Percentiles rank a stretch among this genome's conserved stretches.
Evolutionary conservation across 1,140 invertebrate species (phyloP).

Genomic region (Uloborus diversus): DNA sequence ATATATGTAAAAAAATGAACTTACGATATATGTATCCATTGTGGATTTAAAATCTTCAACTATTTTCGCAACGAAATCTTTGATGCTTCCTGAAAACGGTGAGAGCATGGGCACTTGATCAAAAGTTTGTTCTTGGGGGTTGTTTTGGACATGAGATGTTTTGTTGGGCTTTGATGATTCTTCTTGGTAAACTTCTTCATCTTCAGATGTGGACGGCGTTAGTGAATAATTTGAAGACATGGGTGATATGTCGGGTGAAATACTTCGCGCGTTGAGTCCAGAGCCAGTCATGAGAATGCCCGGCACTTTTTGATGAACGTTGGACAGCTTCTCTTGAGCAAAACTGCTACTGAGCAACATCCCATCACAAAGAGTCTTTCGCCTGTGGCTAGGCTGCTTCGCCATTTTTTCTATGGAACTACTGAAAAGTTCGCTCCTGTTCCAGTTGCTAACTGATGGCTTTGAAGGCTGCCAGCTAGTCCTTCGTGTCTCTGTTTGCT

Average conservation of each 20-base stretch:
- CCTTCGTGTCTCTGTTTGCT: not conserved
- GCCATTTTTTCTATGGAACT: not conserved
- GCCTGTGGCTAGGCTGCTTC: not conserved
- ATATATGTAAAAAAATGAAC: too few species aligned
- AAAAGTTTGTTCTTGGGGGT: not conserved
- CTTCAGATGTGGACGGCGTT: slow-evolving; percentile 46
- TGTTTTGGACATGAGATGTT: not conserved
- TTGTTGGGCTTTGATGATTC: not conserved
- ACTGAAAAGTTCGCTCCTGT: slow-evolving; percentile 25
- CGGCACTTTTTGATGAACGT: slow-evolving; percentile 3
- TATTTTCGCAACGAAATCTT: not conserved
- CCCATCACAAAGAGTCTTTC: slow-evolving; percentile 16
- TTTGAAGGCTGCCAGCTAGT: slow-evolving; percentile 36
- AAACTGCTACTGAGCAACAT: slow-evolving; percentile 17
- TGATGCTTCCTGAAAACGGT: not conserved
- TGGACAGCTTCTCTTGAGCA: not conserved
- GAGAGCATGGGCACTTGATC: not conserved
- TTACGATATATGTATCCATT: slow-evolving; percentile 1
- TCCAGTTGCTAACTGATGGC: slow-evolving; percentile 44
- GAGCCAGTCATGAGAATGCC: slow-evolving; percentile 20
- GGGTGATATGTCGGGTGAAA: slow-evolving; percentile 21
- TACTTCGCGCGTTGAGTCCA: not conserved
- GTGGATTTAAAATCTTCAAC: not conserved
- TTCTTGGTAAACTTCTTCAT: not conserved
- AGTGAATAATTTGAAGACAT: slow-evolving; percentile 50